phyloP scores from a whole-genome alignment of 2,888 invertebrate species.

The Clusia tigrina region DNA sequence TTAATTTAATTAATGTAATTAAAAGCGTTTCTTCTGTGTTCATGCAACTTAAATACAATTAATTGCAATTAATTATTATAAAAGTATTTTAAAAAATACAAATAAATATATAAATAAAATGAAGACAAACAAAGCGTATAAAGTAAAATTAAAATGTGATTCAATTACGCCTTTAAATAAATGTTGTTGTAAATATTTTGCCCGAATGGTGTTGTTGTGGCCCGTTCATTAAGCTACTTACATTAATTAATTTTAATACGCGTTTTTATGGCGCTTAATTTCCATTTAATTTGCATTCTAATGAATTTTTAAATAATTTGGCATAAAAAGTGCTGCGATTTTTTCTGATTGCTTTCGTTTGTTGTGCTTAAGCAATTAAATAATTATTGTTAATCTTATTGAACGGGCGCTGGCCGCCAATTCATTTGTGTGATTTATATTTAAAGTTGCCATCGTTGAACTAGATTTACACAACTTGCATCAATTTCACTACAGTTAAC shows the following conservation, averaged over 20 bases:
- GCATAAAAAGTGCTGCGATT: neutral
- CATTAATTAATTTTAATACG: neutral
- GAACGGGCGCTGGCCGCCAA: neutral
- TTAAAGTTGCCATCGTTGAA: too few species aligned
- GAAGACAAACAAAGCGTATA: neutral
- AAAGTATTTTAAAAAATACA: neutral
- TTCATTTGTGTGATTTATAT: neutral
- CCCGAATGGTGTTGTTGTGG: too few species aligned
- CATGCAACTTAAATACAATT: conserved; percentile 1
- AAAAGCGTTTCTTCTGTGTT: conserved; percentile 16
- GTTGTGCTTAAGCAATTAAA: neutral
- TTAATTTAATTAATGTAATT: conserved; percentile 27
- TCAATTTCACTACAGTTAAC: neutral
- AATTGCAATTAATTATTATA: neutral
- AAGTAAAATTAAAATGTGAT: too few species aligned
- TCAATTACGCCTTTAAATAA: neutral
- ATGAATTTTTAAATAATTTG: conserved; percentile 2
- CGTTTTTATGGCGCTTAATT: too few species aligned
- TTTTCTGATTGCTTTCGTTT: neutral
- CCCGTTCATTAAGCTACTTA: neutral
- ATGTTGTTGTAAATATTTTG: too few species aligned
- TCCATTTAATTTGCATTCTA: neutral
- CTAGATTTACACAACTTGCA: neutral
- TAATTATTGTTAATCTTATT: neutral
- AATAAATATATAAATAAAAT: neutral